Evolutionary conservation across 2,888 invertebrate species (phyloP), one percentile per base, ranked within the genome.

Genomic region (Epistrophe grossulariae): DNA sequence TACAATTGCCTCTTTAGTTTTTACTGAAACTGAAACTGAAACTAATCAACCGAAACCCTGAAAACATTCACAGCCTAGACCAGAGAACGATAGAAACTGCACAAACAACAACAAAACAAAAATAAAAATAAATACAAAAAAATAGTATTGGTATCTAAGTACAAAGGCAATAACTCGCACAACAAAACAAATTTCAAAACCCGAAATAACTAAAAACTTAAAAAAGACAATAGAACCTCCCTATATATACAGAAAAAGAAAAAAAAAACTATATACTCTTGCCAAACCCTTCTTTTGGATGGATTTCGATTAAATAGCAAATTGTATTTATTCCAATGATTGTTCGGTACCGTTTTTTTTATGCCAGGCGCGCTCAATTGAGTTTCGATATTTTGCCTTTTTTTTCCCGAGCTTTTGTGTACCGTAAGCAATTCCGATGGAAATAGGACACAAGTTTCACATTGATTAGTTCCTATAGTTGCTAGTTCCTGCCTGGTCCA

Each of bases 291-390:
- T 40, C 35, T 19, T 48, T 38, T 31, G 60, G 64, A 71, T 87
- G 83, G 79, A 79, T 87, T 87, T 87, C 87, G 87, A 83, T 87
- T 87, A 87, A 66, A 68, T 87, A 83, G 76, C 72, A 87, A 87
- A 87, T 87, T 87, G 83, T 87, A 79, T 87, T 87, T 83, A 83
- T 87, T 87, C 87, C 87, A 83, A 83, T 79, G 87, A 87, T 87
- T 83, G 87, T 87, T 87, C 79, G 76, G 79, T 79, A 76, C 74
- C 72, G 71, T 87, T 87, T 40, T 31, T 28, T 66, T 76, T 79
- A 31, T 79, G 28, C 57, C 64, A 15, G 71, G 72, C 64, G 45
- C 82, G 79, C 87, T 79, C 87, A 87, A 87, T 87, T 87, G 87
- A 82, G 79, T 83, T 83, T 66, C 50, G 73, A 64, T 82, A 57